Conservation (phyloP, 1,140 invertebrate species). For the Tribolium castaneum region DNA sequence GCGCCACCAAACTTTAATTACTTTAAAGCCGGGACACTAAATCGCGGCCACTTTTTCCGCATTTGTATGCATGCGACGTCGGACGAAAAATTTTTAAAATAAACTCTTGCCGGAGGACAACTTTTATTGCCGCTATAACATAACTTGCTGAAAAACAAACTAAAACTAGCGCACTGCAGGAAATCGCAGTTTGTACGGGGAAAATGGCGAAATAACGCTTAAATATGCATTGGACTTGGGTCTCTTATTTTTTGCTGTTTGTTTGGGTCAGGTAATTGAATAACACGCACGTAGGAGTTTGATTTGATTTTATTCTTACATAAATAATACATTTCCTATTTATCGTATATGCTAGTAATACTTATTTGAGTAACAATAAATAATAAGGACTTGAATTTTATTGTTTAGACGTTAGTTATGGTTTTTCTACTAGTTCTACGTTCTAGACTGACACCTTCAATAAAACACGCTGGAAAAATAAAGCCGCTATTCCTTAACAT, state of each 20-base stretch:
- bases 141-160: not conserved
- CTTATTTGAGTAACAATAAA: conserved; percentile 36
- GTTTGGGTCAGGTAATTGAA: too few relatives aligned
- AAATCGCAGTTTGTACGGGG: not conserved
- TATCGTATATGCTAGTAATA: conserved; percentile 16
- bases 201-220: not conserved
- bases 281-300: not conserved
- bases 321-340: conserved; percentile 30
- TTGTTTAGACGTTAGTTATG: conserved; percentile 12
- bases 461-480: not conserved
- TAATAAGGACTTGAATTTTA: not conserved
- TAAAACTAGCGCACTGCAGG: not conserved
- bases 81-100: not conserved
- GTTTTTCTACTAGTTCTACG: not conserved
- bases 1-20: conserved; percentile 18
- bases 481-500: not conserved
- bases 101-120: not conserved
- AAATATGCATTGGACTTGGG: not conserved
- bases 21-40: not conserved
- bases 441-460: conserved; percentile 1
- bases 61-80: not conserved
- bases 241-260: not conserved
- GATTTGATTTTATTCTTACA: conserved; percentile 27
- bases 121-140: not conserved
- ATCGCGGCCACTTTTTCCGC: not conserved